Evolutionary conservation across 2,797 vertebrate genomes (phyloP), one percentile per base, ranked within the genome.

Genomic region (Alcedo quadribrachys): DNA sequence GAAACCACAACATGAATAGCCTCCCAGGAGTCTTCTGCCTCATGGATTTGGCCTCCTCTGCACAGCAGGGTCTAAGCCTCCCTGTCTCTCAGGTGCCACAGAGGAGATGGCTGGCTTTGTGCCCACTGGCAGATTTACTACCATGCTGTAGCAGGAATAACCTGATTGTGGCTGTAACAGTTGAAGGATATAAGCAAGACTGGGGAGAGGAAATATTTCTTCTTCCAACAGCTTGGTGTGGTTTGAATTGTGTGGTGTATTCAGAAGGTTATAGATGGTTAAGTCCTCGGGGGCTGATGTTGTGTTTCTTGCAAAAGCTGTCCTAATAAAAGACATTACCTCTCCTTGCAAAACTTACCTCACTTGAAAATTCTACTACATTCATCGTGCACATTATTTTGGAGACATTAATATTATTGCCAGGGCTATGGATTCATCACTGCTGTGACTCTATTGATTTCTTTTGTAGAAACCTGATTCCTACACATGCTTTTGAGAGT

Each of bases 181-280:
- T 66, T n/a, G 37, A 89, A 89, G 76, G 61, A 77, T 58, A 19
- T 43, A 80, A 85, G 62, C 0, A 8, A 78, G 76, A 81, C 30
- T 22, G 48, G 1, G 13, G 75, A 93, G 89, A 80, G 53, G 71
- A 90, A 92, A 17, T 75, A 65, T 12, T 69, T 89, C 91, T 73
- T 92, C 68, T 85, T 83, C 69, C 76, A 93, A 85, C 32, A 73
- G 55, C 54, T 68, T 16, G 19, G 33, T 71, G 35, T 75, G 58
- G n/a, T 95, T 86, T 87, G 85, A 94, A 92, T 66, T 91, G 76
- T 81, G 66, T 71, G 51, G 60, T 80, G 40, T 25, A 93, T 69
- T 58, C 48, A 80, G 55, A 77, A 81, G 68, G 51, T 35, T 82
- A 68, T 5, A 58, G 51, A 62, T 3, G 40, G 33, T 40, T 40